phyloP scores from a whole-genome alignment of 2,113 vertebrate species.

The Hippocampus mohnikei region DNA sequence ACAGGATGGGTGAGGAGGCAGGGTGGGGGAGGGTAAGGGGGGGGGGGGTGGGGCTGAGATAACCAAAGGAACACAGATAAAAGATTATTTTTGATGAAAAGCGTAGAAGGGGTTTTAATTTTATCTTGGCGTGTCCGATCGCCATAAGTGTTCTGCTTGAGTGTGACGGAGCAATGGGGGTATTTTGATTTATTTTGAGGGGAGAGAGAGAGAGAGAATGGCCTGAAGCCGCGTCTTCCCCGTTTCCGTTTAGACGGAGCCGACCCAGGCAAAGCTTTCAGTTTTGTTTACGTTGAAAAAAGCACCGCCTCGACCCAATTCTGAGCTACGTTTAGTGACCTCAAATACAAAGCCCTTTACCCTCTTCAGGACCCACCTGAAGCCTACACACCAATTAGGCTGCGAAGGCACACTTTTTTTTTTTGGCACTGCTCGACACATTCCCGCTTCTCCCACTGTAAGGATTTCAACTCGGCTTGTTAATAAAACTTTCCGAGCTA shows the following conservation, averaged over 20 bases:
- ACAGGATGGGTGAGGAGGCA: constrained; percentile 46
- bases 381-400: constrained; percentile 30
- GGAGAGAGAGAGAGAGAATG: not conserved
- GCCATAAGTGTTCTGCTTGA: constrained; percentile 33
- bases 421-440: constrained; percentile 4
- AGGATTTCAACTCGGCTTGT: constrained; percentile 21
- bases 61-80: constrained; percentile 43
- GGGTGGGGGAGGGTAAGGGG: constrained; percentile 19
- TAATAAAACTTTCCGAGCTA: constrained; percentile 30
- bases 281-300: constrained; percentile 24
- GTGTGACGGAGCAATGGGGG: constrained; percentile 35
- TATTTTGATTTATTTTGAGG: not conserved
- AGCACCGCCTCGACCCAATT: constrained; percentile 35
- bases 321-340: constrained; percentile 7
- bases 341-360: constrained; percentile 11
- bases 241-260: constrained; percentile 14
- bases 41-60: constrained; percentile 26
- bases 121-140: constrained; percentile 37
- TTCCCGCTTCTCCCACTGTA: constrained; percentile 10
- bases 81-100: constrained; percentile 57
- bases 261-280: constrained; percentile 18
- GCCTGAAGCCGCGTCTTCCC: constrained; percentile 36
- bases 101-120: constrained; percentile 53
- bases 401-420: constrained; percentile 8
- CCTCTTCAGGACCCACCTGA: constrained; percentile 23